Evolutionary conservation across 2,113 vertebrate genomes (phyloP), one percentile per base, ranked within the genome.

Genomic region (Nothobranchius furzeri): DNA sequence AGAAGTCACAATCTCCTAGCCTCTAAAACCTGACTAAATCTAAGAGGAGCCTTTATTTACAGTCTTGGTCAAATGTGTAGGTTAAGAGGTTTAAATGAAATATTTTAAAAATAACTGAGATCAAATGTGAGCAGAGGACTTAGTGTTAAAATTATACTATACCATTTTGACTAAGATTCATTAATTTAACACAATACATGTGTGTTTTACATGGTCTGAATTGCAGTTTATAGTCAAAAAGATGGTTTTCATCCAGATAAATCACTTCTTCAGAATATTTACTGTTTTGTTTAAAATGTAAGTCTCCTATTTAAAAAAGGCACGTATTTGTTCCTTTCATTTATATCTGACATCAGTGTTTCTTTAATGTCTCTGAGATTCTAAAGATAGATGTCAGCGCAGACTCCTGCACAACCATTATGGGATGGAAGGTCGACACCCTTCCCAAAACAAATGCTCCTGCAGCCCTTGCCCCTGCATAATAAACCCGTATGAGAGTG

Each of bases 401-500:
- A 50, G 43, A 60, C 60, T 50, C 50, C 48, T 52, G 65, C n/a
- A 63, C 43, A 70, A 70, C 71, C 37, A 60, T 45, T 42, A 35
- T 60, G 51, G 24, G 24, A 50, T 20, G 57, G 51, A 75, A 79
- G 36, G 73, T 82, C 63, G 81, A 54, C 73, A 68, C 64, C 59
- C 54, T 62, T 69, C 43, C 71, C 72, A 49, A 78, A 78, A 72
- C 77, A 76, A 70, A 73, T 14, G 60, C 72, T 81, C 71, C 66
- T 55, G 77, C 64, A 78, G 62, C 61, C 45, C 55, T 56, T 60
- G 14, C 35, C 58, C 59, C 66, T 84, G 74, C 80, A 81, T 74
- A 79, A 79, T 75, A 80, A 68, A 61, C 71, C 81, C 61, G 59
- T 20, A 76, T 68, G 69, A 86, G 79, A 79, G 78, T 76, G 72